Evolutionary conservation across 2,888 invertebrate species (phyloP).

Genomic region (Troglohyphantes excavatus): DNA sequence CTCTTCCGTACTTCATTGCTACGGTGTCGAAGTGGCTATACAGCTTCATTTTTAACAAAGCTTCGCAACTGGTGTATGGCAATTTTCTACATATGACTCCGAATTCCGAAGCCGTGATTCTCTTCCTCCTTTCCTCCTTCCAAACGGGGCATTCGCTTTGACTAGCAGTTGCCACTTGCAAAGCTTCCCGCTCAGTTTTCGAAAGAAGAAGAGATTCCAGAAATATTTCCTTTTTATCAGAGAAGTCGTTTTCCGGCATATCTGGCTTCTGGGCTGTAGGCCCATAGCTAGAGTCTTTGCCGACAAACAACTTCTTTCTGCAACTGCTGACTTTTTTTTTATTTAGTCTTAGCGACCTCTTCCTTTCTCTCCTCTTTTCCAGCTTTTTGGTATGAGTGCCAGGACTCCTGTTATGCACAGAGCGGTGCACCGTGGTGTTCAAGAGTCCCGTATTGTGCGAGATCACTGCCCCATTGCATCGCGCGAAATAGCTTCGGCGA

Average conservation of each 20-base stretch:
- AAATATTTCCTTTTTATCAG: background rate
- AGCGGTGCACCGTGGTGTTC: too few species aligned
- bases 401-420: too few species aligned
- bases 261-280: background rate
- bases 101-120: background rate
- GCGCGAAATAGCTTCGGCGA: background rate
- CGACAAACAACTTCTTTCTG: too few species aligned
- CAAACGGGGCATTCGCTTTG: background rate
- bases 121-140: too few species aligned
- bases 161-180: background rate
- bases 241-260: background rate
- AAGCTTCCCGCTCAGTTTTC: background rate
- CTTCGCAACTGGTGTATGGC: too few species aligned
- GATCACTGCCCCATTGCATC: constrained; percentile 21
- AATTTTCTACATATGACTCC: background rate
- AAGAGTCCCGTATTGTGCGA: too few species aligned
- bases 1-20: background rate
- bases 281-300: background rate
- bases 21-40: background rate
- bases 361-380: too few species aligned
- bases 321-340: too few species aligned
- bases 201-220: background rate
- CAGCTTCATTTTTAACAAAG: background rate
- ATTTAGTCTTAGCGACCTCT: too few species aligned
- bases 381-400: too few species aligned